phyloP scores from a whole-genome alignment of 2,888 invertebrate genomes.

The Lampropteryx suffumata region DNA sequence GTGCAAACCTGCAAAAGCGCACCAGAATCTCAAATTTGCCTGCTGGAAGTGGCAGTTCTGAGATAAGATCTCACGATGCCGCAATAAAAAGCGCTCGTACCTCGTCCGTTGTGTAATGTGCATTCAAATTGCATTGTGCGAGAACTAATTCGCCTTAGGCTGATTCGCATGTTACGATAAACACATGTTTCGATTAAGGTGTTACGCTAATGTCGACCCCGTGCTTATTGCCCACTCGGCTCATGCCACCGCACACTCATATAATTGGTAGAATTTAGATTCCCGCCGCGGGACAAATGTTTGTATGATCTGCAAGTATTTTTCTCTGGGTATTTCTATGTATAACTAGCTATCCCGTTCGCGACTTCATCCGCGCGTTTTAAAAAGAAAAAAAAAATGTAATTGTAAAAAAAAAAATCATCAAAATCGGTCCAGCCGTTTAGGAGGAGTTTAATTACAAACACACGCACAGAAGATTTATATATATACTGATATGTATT shows the following conservation, averaged over 20 bases:
- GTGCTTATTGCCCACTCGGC: constrained; percentile 53
- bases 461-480: too few relatives aligned
- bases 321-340: too few relatives aligned
- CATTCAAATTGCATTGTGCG: constrained; percentile 84
- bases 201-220: constrained; percentile 62
- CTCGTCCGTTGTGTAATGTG: constrained; percentile 82
- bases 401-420: too few relatives aligned
- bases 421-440: too few relatives aligned
- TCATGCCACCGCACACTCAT: constrained; percentile 47
- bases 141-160: constrained; percentile 83
- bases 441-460: too few relatives aligned
- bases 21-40: constrained; percentile 78
- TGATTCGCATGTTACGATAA: constrained; percentile 81
- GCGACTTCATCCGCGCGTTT: too few relatives aligned
- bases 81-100: constrained; percentile 82
- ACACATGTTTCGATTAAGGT: constrained; percentile 80
- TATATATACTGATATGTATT: too few relatives aligned
- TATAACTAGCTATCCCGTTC: too few relatives aligned
- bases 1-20: constrained; percentile 54
- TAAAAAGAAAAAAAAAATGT: too few relatives aligned
- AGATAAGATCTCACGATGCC: constrained; percentile 83
- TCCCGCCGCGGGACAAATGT: too few relatives aligned
- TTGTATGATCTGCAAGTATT: too few relatives aligned
- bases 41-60: constrained; percentile 81
- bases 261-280: constrained; percentile 38